Evolutionary conservation across 2,888 invertebrate species (phyloP), one percentile per base, ranked within the genome.

Genomic region (Incurvaria masculella): DNA sequence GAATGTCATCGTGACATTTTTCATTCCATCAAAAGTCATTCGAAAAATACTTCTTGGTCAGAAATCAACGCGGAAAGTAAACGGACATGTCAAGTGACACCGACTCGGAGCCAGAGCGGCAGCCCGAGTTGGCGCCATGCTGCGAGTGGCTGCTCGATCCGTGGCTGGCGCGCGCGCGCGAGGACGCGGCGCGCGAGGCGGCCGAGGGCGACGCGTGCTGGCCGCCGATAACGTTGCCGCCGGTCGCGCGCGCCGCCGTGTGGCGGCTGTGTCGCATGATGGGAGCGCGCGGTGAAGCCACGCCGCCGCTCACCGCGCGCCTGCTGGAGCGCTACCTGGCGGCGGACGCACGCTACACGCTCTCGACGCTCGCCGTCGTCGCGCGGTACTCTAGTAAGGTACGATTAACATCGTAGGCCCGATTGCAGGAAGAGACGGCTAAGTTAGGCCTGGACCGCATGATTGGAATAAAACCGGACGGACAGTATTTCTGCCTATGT

Each of bases 241-340:
- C 33, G 8, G 3, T 8, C 33, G 33, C 23, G 1, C 60, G 71
- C 2, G 48, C 38, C 1, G 52, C 55, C 2, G 44, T 68, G 14
- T 69, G 69, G 67, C 54, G 50, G 4, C 47, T 63, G 40, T 58
- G 61, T 49, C 11, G n/a, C 0, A n/a, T 52, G 2, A 54, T 67
- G 2, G 56, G 57, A 0, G 60, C 61, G n/a, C 41, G 51, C 14
- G 21, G 42, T 1, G 52, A 57, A 33, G 70, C 71, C 2, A 58
- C 69, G 2, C 63, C 68, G 2, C 67, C 62, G 0, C 59, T 56
- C 44, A 61, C 68, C 1, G 70, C 71, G 49, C 56, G 57, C 1
- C 56, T 71, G 4, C 27, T 70, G 4, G 69, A 72, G 51, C 59
- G 57, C 1, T 66, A 62, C 48, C 51, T 71, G 16, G 42, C 55